Conservation (phyloP, 2,797 vertebrate species). For the Oryzias sinensis region DNA sequence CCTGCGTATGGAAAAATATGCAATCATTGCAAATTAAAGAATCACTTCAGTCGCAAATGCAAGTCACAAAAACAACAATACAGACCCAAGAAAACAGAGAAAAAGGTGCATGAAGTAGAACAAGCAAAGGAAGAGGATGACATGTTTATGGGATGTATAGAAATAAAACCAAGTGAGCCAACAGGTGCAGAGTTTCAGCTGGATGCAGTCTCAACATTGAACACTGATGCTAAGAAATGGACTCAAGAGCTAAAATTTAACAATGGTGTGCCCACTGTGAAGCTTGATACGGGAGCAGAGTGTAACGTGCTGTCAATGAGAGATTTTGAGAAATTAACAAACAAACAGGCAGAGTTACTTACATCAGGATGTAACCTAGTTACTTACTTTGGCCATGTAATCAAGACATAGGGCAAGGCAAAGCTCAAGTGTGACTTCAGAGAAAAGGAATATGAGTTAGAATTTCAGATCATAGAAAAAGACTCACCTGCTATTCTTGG, state of each 20-base stretch:
- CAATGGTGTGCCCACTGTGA: neutral
- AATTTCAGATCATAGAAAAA: too few relatives aligned
- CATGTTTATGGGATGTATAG: too few relatives aligned
- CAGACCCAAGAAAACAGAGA: constrained; percentile 5
- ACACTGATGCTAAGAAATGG: neutral
- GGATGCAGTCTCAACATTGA: neutral
- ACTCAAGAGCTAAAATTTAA: neutral
- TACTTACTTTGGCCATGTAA: neutral
- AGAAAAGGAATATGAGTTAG: too few relatives aligned
- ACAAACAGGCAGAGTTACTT: neutral
- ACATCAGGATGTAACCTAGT: neutral
- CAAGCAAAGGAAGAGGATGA: neutral
- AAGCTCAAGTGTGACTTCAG: too few relatives aligned
- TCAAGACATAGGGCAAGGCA: too few relatives aligned
- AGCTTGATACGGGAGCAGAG: constrained; percentile 1
- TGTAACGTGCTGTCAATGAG: too few relatives aligned
- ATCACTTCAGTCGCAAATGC: too few relatives aligned
- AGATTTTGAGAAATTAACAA: neutral
- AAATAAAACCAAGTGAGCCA: neutral
- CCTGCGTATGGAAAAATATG: too few relatives aligned
- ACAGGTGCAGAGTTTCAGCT: too few relatives aligned
- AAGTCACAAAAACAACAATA: neutral
- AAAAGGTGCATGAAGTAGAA: neutral
- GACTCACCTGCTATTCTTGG: too few relatives aligned
- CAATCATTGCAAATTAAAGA: too few relatives aligned